Percentiles rank a stretch among this genome's conserved stretches.
phyloP scores from a whole-genome alignment of 2,797 vertebrate species.

The Zenarchopterus dispar region DNA sequence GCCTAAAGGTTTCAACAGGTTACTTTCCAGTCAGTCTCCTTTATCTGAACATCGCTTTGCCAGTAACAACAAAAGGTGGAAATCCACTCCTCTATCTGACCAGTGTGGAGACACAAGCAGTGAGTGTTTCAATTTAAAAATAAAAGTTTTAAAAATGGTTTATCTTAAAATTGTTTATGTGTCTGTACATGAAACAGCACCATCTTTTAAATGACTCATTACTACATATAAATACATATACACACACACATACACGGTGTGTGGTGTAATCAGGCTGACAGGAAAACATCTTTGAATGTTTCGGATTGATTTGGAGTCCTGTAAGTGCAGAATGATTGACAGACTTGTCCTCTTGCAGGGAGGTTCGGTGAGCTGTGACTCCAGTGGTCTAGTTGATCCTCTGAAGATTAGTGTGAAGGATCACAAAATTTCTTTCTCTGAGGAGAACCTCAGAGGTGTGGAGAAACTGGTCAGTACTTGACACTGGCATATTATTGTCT shows the following conservation, averaged over 20 bases:
- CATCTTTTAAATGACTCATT: no score
- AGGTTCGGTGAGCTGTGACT: conserved; percentile 81
- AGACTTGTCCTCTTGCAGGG: conserved; percentile 50
- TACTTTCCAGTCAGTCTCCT: conserved; percentile 84
- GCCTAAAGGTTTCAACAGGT: conserved; percentile 85
- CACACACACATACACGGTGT: no score
- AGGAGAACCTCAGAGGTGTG: conserved; percentile 82
- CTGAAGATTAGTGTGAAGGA: conserved; percentile 79
- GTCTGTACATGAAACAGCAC: no score
- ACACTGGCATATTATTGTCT: not conserved
- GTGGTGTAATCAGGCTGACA: no score
- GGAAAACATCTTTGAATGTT: not conserved
- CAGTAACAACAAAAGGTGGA: conserved; percentile 79
- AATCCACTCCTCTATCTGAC: conserved; percentile 89
- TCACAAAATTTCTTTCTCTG: conserved; percentile 78
- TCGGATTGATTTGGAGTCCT: not conserved
- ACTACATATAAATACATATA: no score
- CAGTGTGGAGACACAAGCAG: conserved; percentile 71
- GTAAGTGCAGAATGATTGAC: conserved; percentile 6
- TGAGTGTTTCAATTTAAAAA: conserved; percentile 45
- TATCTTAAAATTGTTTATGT: no score
- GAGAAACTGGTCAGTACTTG: conserved; percentile 84
- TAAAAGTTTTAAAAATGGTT: no score
- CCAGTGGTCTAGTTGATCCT: conserved; percentile 77
- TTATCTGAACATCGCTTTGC: conserved; percentile 83